These are phyloP conservation scores for Caracal caracal DNA, from an alignment of 2,113 vertebrate species.

Conservation along the genomic window DNA sequence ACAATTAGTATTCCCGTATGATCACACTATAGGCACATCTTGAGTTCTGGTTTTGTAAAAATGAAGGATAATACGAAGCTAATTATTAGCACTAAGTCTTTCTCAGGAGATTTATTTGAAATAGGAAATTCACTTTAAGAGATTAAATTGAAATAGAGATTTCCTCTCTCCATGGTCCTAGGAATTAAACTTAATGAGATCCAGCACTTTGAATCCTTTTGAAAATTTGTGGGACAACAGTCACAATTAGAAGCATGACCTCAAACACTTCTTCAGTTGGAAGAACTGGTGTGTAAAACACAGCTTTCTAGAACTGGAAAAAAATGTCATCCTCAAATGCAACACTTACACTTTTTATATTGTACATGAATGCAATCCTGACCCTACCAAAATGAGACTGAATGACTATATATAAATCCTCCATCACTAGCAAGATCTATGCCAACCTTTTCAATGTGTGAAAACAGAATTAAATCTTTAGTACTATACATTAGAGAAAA, in stretches of 20 bases:
- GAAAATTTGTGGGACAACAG: conserved; percentile 27
- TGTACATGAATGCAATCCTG: background rate
- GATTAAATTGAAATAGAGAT: conserved; percentile 40
- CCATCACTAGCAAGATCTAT: background rate
- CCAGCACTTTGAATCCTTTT: background rate
- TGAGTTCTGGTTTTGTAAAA: conserved; percentile 13
- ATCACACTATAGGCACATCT: background rate
- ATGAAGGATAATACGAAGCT: background rate
- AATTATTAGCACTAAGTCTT: conserved; percentile 35
- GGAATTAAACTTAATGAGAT: conserved; percentile 63
- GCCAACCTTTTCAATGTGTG: background rate
- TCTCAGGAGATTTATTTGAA: conserved; percentile 45
- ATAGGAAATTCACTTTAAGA: conserved; percentile 41
- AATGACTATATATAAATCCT: background rate
- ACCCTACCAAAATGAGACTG: background rate
- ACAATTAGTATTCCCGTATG: conserved; percentile 16
- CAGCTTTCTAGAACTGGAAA: background rate
- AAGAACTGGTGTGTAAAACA: background rate
- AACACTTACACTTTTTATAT: conserved; percentile 25
- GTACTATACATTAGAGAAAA: background rate
- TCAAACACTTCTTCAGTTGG: conserved; percentile 20
- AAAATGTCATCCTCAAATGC: background rate
- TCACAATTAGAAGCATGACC: conserved; percentile 33
- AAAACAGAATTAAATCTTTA: conserved; percentile 47
- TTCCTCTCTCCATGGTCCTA: background rate